Conservation (phyloP, 2,797 vertebrate species). For the Takifugu ocellatus region DNA sequence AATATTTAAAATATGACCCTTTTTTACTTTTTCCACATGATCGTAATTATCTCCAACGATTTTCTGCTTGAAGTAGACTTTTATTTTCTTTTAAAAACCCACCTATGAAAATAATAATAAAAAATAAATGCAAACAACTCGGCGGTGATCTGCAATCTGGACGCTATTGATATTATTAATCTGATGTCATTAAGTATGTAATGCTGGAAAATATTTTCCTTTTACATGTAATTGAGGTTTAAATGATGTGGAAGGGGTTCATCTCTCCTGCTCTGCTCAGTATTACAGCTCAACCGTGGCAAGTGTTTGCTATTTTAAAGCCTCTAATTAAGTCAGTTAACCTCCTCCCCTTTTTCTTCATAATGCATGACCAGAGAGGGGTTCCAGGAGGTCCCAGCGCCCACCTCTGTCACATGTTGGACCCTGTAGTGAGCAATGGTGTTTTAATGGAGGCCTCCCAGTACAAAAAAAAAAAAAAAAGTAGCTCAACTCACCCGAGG, state of each 20-base stretch:
- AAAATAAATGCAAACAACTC: too few relatives aligned
- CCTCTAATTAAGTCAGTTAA: constrained; percentile 57
- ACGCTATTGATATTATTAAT: too few relatives aligned
- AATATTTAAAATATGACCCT: too few relatives aligned
- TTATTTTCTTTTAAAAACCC: too few relatives aligned
- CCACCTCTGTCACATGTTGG: constrained; percentile 43
- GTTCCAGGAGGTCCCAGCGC: constrained; percentile 35
- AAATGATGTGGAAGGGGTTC: constrained; percentile 11
- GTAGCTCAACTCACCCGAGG: constrained; percentile 48
- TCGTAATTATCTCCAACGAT: too few relatives aligned
- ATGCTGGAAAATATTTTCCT: too few relatives aligned
- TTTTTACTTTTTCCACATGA: too few relatives aligned
- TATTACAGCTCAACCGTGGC: constrained; percentile 45
- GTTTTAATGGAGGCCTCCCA: constrained; percentile 62
- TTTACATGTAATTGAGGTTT: too few relatives aligned
- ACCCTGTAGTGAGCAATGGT: constrained; percentile 57
- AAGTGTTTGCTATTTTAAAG: constrained; percentile 61
- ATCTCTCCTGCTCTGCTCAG: constrained; percentile 47
- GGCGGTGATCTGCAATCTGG: too few relatives aligned
- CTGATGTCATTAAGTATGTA: too few relatives aligned
- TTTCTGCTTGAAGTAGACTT: too few relatives aligned
- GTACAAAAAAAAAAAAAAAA: constrained; percentile 21
- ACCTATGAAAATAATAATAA: too few relatives aligned
- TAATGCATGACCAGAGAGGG: constrained; percentile 21
- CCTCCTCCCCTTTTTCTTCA: constrained; percentile 36